A percentile compares a stretch with the other conserved stretches of the same genome.
phyloP scores from a whole-genome alignment of 1,140 invertebrate genomes.

The Tetramorium simillimum region DNA sequence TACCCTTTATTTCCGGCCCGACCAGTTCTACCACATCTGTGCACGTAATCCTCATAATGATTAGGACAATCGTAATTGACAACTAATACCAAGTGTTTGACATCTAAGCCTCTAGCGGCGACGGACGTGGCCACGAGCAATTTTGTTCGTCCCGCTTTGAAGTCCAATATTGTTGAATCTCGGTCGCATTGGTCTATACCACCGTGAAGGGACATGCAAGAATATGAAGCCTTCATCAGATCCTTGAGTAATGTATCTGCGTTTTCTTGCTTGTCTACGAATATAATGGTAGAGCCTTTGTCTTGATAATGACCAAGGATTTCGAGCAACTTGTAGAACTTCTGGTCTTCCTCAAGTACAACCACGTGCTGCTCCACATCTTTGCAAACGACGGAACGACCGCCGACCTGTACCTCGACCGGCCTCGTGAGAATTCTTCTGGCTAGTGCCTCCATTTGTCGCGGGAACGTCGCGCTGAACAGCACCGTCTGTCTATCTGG shows the following conservation, averaged over 20 bases:
- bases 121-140: conserved; percentile 97
- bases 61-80: conserved; percentile 99
- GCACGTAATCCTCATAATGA: conserved; percentile 99
- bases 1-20: conserved; percentile 98
- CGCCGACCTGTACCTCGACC: conserved; percentile 99
- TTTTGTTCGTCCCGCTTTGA: conserved; percentile 97
- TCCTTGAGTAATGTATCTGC: conserved; percentile 97
- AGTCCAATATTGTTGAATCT: conserved; percentile 99
- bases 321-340: conserved; percentile 99
- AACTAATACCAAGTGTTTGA: conserved; percentile 98
- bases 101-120: conserved; percentile 98
- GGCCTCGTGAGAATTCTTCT: conserved; percentile 97
- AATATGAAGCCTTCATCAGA: conserved; percentile 98
- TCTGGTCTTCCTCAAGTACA: conserved; percentile 98
- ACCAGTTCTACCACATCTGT: conserved; percentile 96
- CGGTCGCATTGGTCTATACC: conserved; percentile 99
- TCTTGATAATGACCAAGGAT: conserved; percentile 97
- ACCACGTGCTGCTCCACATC: conserved; percentile 99
- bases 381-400: conserved; percentile 98
- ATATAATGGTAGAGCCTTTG: conserved; percentile 97
- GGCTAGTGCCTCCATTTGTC: conserved; percentile 99
- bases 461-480: conserved; percentile 99
- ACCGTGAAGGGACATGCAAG: conserved; percentile 98
- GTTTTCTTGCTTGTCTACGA: conserved; percentile 99
- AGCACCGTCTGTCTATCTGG: conserved; percentile 99